Conservation (phyloP, 2,113 vertebrate genomes). For the Campylomormyrus numenius region DNA sequence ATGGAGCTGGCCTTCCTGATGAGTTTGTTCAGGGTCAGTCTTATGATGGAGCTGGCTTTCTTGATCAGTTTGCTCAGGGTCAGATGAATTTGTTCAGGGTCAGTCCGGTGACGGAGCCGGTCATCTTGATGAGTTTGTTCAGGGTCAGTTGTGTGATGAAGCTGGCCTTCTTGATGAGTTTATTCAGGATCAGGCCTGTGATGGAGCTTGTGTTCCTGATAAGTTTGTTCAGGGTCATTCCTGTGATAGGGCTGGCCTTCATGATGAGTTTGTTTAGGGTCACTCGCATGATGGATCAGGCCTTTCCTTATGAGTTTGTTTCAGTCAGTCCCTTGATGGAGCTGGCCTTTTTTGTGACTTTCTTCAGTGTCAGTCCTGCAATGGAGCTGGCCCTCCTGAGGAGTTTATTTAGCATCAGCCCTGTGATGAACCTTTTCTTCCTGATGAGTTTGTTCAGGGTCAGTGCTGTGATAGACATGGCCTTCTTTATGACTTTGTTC, state of each 20-base stretch:
- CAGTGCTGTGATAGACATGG: too few relatives aligned
- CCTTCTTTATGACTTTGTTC: too few relatives aligned
- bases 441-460: too few relatives aligned
- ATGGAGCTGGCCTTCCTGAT: not conserved
- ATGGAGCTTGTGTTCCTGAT: too few relatives aligned
- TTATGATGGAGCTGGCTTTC: not conserved
- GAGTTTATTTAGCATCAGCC: not conserved
- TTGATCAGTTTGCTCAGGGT: not conserved
- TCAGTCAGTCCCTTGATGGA: too few relatives aligned
- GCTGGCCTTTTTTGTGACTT: too few relatives aligned
- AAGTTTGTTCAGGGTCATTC: too few relatives aligned
- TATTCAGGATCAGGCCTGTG: not conserved
- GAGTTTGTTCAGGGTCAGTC: not conserved
- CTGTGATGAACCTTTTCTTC: not conserved
- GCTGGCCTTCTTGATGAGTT: too few relatives aligned
- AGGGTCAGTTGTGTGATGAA: too few relatives aligned
- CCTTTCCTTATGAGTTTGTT: not conserved
- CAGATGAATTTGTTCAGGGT: not conserved
- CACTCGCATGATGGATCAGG: not conserved
- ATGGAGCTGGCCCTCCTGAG: not conserved
- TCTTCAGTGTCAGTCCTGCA: too few relatives aligned
- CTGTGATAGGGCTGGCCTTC: too few relatives aligned
- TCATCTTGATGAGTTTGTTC: not conserved
- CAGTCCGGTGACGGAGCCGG: not conserved
- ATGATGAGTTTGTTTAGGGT: not conserved